Conservation (phyloP, 1,140 invertebrate species). For the Hyphantria cunea region DNA sequence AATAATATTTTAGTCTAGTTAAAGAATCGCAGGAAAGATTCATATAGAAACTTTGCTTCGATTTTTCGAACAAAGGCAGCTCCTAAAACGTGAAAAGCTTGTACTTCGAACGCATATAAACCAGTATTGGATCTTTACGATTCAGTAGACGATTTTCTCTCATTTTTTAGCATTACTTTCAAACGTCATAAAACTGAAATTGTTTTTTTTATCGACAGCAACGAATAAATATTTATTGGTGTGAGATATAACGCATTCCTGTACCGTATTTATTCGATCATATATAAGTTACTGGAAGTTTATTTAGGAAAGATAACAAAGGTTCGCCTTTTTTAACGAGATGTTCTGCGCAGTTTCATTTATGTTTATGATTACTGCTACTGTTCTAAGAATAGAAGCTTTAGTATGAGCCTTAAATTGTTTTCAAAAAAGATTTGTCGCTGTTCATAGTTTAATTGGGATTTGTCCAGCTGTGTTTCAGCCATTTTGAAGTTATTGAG, state of each 20-base stretch:
- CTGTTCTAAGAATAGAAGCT: too few relatives aligned
- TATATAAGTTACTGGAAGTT: neutral
- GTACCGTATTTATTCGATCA: neutral
- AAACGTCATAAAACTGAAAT: constrained; percentile 3
- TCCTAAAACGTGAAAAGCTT: neutral
- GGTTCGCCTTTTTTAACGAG: neutral
- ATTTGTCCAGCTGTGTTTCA: too few relatives aligned
- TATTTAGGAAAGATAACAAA: neutral
- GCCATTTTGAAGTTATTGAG: too few relatives aligned
- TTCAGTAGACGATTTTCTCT: constrained; percentile 3
- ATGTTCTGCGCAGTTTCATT: too few relatives aligned
- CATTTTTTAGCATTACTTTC: constrained; percentile 6
- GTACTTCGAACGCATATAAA: neutral
- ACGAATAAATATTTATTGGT: neutral
- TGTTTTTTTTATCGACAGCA: neutral
- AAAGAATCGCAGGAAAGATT: too few relatives aligned
- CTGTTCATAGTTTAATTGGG: too few relatives aligned
- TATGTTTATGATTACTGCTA: too few relatives aligned
- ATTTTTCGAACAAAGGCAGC: too few relatives aligned
- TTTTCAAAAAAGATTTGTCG: too few relatives aligned
- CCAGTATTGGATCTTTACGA: neutral
- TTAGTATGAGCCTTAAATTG: too few relatives aligned
- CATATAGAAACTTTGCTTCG: too few relatives aligned
- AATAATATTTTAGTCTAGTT: too few relatives aligned
- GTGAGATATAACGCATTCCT: neutral